Evolutionary conservation across 2,797 vertebrate genomes (phyloP), one percentile per base, ranked within the genome.

Genomic region (Callimico goeldii): DNA sequence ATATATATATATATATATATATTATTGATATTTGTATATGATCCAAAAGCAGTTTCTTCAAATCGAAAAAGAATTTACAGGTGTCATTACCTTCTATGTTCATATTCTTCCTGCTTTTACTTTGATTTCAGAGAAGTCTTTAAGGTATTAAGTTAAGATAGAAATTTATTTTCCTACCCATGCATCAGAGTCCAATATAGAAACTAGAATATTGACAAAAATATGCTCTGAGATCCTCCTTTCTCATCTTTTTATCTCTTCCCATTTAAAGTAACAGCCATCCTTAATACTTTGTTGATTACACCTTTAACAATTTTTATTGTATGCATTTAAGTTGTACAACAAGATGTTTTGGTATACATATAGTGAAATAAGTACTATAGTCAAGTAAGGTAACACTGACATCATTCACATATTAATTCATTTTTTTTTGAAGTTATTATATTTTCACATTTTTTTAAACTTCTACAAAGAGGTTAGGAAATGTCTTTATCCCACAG

Each of bases 391-490:
- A 64, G 61, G 73, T 14, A 52, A 41, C 4, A 26, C 41, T 14
- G 13, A 9, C 1, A n/a, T 50, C n/a, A 20, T 41, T 76, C 33
- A 61, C 39, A 22, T 48, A 72, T n/a, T 64, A 70, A 55, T 19
- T 22, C 30, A 55, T 39, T 79, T 41, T 72, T 24, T 39, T 52
- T 46, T 2, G 41, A 90, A 48, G 17, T 26, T n/a, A 82, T 48
- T 84, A 43, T 43, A 79, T 11, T 3, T 57, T 48, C 39, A 57
- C 72, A 73, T 92, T 95, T 92, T 61, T 41, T 48, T 8, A 67
- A n/a, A 58, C 12, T 43, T 80, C 36, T 3, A 75, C 41, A 88
- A 94, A 50, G n/a, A 50, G 13, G 15, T 92, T 76, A 96, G 61
- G 48, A 84, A 93, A 55, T 84, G 22, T 36, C 10, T 95, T 52